phyloP scores from a whole-genome alignment of 2,113 vertebrate species.

The Pteronura brasiliensis region DNA sequence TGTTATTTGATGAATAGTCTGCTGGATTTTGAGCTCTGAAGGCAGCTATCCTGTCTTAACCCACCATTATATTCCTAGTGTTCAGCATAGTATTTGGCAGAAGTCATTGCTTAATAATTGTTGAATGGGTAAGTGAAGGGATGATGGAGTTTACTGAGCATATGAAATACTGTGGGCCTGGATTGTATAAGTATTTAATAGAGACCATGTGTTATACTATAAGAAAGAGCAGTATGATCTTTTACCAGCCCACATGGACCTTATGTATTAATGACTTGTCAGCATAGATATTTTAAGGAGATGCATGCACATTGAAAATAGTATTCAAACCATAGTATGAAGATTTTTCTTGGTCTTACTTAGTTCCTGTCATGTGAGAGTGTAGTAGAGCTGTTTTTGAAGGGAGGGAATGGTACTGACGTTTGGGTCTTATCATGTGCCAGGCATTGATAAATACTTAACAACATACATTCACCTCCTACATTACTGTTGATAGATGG shows the following conservation, averaged over 20 bases:
- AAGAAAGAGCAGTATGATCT: slow-evolving; percentile 28
- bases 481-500: background rate
- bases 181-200: slow-evolving; percentile 24
- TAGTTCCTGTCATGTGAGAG: background rate
- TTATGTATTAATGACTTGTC: slow-evolving; percentile 7
- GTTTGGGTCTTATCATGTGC: background rate
- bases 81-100: background rate
- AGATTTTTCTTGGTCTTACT: background rate
- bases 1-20: background rate
- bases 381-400: background rate
- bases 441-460: background rate
- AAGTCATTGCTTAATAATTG: background rate
- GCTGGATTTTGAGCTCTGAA: background rate
- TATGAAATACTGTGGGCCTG: background rate
- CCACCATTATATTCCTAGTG: background rate
- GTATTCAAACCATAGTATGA: background rate
- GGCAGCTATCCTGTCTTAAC: background rate
- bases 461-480: background rate
- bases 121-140: slow-evolving; percentile 21
- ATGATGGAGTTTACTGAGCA: background rate
- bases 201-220: background rate
- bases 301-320: background rate
- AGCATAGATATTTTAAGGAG: slow-evolving; percentile 6
- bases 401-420: background rate
- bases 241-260: background rate